Base-by-base conservation (phyloP, 1,140 invertebrate genomes). In the Agrilus planipennis region DNA sequence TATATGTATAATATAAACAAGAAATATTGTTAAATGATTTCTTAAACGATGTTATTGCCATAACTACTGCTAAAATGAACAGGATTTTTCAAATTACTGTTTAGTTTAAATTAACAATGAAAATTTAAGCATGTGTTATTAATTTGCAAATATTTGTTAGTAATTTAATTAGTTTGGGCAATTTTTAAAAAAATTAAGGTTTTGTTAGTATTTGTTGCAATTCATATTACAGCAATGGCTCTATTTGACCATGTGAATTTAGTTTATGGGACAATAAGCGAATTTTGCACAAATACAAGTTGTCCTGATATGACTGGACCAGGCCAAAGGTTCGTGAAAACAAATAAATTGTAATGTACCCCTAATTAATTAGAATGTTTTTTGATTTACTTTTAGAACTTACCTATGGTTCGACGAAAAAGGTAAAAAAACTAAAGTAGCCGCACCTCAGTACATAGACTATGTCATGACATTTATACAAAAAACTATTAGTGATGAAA, bases 351-450 rank as follows among this genome's bases (percentile, higher is more conserved):
- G 21, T 4, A 29, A 14, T 28, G 12, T 12, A 27, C 12, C 7
- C 23, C 23, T 9, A n/a, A n/a, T n/a, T n/a, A n/a, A n/a, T n/a
- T n/a, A n/a, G n/a, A n/a, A n/a, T n/a, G n/a, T n/a, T n/a, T n/a
- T n/a, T n/a, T n/a, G n/a, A n/a, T 38, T 42, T 35, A 39, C 11
- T 67, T 66, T 7, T 56, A 92, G 91, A 72, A 85, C 86, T 59
- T 98, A 95, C 76, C 76, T 90, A 57, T 98, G 92, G 93, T 88
- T 91, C 70, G 93, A 98, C 70, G 92, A 97, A 64, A 94, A 93
- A 69, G 92, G 93, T 32, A 97, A 97, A 72, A 96, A 96, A 69
- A 88, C 82, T 34, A 87, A 90, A 67, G 85, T 95, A 53, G 84
- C 92, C 47, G 92, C 92, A 45, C 90, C 92, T 46, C 92, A 97